Percentiles rank a stretch among this genome's conserved stretches.
phyloP scores from a whole-genome alignment of 2,113 vertebrate genomes.

The western clawed frog (Xenopus tropicalis) region UCB_Xtro_10.0 CM004443.2:14265001-14265500 shows the following conservation, averaged over 20 bases:
- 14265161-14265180: constrained; percentile 35
- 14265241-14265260: constrained; percentile 8
- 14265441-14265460: constrained; percentile 51
- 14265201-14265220: constrained; percentile 62
- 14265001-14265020: too few species aligned
- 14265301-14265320: rapidly evolving
- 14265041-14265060: too few species aligned
- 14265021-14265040: too few species aligned
- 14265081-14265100: too few species aligned
- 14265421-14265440: constrained; percentile 62
- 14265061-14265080: too few species aligned
- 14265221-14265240: not conserved
- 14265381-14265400: constrained; percentile 23
- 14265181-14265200: constrained; percentile 53
- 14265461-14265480: constrained; percentile 35
- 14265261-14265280: constrained; percentile 59
- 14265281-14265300: constrained; percentile 49
- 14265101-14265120: too few species aligned
- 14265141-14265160: constrained; percentile 31
- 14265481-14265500: constrained; percentile 52
- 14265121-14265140: not conserved
- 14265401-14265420: constrained; percentile 57
- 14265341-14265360: constrained; percentile 28
- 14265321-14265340: constrained; percentile 37
- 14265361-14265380: constrained; percentile 52